Conservation (phyloP, 2,888 invertebrate genomes). For the Drosophila siamana region DNA sequence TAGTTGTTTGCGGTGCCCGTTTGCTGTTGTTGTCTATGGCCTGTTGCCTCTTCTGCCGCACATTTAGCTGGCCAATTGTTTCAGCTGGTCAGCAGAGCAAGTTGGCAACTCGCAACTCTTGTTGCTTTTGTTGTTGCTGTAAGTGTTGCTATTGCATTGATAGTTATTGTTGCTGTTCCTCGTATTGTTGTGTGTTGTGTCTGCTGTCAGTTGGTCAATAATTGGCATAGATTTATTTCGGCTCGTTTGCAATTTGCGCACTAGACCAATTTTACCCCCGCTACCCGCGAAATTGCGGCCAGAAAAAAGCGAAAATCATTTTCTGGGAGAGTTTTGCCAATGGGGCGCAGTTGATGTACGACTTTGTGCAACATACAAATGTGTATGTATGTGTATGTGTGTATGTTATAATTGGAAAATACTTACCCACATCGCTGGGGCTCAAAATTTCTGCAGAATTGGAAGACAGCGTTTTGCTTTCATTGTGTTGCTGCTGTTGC, state of each 20-base stretch:
- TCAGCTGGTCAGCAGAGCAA: constrained; percentile 36
- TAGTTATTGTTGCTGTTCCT: constrained; percentile 48
- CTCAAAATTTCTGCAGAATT: constrained; percentile 77
- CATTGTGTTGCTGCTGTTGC: constrained; percentile 38
- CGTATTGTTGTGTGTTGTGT: constrained; percentile 21
- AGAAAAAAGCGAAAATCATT: constrained; percentile 28
- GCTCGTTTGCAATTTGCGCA: constrained; percentile 56
- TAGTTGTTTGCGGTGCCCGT: constrained; percentile 6
- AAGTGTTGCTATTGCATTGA: constrained; percentile 33
- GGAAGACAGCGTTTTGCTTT: constrained; percentile 62
- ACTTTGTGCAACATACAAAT: constrained; percentile 1
- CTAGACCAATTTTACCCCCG: constrained; percentile 48
- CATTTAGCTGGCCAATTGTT: constrained; percentile 60
- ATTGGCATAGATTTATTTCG: constrained; percentile 82
- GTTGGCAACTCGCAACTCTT: constrained; percentile 20
- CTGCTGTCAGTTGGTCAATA: constrained; percentile 79
- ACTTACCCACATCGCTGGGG: constrained; percentile 76
- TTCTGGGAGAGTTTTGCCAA: constrained; percentile 38
- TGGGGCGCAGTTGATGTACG: constrained; percentile 48
- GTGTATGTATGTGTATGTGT: constrained; percentile 19
- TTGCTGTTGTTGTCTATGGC: constrained; percentile 1
- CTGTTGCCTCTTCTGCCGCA: constrained; percentile 67
- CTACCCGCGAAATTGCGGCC: constrained; percentile 10
- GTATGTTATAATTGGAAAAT: constrained; percentile 34
- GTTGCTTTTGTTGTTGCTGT: constrained; percentile 10